Evolutionary conservation across 2,113 vertebrate genomes (phyloP), one percentile per base, ranked within the genome.

Genomic region (Cebus imitator): DNA sequence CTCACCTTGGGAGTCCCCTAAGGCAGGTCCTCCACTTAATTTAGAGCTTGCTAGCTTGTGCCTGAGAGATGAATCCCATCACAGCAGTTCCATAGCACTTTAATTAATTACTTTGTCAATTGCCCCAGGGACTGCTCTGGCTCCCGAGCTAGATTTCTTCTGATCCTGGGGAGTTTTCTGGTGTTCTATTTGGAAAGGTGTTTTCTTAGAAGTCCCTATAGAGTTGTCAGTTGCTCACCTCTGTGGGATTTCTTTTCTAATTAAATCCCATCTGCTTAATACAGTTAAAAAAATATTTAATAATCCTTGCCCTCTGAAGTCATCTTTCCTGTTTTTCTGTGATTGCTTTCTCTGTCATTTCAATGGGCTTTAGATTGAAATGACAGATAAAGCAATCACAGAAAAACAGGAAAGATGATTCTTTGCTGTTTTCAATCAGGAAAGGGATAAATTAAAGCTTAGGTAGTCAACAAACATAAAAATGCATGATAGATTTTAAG

Each of bases 261-360:
- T 97, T 97, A 98, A 96, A 87, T 86, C 79, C 93, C 96, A 97
- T 97, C 91, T 98, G 96, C 55, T 96, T 97, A 91, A 61, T 79
- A 78, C 48, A 61, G 85, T 97, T 80, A 89, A 89, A 43, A 91
- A 79, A 84, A 83, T 85, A 1, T 87, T 90, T 80, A 91, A 70
- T 75, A 86, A 90, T 55, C 18, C 45, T 93, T 92, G 61, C 43
- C 27, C 9, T 87, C n/a, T n/a, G 32, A 85, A 90, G 13, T 20
- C 37, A 81, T 84, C 25, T 37, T 95, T 95, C 6, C 8, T 93
- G 37, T 79, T 83, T 89, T 87, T n/a, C 68, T 79, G 92, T 27
- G 40, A 88, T 52, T 58, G 45, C 27, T 95, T 95, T 27, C 70
- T 58, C 37, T 80, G 43, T 84, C 83, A 73, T 90, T 94, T 81